Conservation (phyloP, 2,113 vertebrate genomes). For the Vireo altiloquus region DNA sequence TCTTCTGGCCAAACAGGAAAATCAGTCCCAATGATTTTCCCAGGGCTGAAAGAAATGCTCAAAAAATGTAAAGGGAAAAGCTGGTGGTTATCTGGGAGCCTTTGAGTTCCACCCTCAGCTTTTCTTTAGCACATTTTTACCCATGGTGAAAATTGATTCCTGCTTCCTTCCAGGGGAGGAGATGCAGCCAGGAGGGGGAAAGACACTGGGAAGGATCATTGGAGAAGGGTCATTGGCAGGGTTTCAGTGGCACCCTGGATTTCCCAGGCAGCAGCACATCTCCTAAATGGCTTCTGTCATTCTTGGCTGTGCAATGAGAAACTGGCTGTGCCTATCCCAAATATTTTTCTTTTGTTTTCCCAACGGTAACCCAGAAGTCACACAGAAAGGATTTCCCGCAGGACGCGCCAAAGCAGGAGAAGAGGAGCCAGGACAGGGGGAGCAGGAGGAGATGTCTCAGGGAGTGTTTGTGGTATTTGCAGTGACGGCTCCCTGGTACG, state of each 20-base stretch:
- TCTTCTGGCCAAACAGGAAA: slow-evolving; percentile 34
- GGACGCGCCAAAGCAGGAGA: neutral
- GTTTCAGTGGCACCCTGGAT: neutral
- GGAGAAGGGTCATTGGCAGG: neutral
- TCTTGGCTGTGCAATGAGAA: neutral
- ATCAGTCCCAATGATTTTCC: neutral
- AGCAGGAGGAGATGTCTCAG: neutral
- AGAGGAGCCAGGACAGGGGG: neutral
- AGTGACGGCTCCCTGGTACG: neutral
- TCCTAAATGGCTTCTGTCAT: neutral
- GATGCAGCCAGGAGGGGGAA: neutral
- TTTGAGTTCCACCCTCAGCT: neutral
- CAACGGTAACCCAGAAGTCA: neutral
- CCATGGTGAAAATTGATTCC: neutral
- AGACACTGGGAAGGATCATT: neutral
- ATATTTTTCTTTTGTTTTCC: neutral
- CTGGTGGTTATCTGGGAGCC: neutral
- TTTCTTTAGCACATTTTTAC: neutral
- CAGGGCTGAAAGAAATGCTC: neutral
- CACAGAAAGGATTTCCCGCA: neutral
- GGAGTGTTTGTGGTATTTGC: neutral
- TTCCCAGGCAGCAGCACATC: neutral
- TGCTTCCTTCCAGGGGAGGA: neutral
- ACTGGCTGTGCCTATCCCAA: neutral
- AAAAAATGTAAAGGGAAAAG: neutral